These are phyloP conservation scores for Agrotis ipsilon DNA, from an alignment of 2,888 invertebrate species.

Conservation along the genomic window DNA sequence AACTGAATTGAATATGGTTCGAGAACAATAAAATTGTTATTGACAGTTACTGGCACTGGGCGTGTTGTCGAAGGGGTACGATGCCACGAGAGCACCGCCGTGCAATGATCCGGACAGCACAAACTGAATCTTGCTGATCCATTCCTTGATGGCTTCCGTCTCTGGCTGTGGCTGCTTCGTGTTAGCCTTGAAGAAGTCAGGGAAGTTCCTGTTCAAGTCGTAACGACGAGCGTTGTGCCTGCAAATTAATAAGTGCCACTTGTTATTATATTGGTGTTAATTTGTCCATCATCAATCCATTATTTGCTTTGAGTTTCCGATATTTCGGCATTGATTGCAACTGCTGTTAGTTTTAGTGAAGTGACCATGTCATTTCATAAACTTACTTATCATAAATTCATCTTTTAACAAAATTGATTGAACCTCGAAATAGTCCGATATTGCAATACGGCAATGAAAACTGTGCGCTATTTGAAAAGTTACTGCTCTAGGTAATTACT, in stretches of 20 bases:
- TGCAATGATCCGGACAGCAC: conserved; percentile 98
- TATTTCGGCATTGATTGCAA: no score
- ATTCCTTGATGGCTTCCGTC: conserved; percentile 98
- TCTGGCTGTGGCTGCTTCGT: conserved; percentile 98
- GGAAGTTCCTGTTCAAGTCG: conserved; percentile 99
- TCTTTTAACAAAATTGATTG: conserved; percentile 9
- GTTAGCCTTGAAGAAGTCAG: conserved; percentile 98
- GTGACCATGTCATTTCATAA: no score
- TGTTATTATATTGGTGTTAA: conserved; percentile 14
- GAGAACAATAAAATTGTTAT: conserved; percentile 35
- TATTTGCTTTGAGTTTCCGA: no score
- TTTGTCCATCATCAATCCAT: conserved; percentile 5
- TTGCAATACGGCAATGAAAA: conserved; percentile 12
- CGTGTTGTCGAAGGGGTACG: conserved; percentile 99
- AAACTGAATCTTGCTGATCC: conserved; percentile 98
- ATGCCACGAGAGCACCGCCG: conserved; percentile 98
- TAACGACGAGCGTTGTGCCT: conserved; percentile 97
- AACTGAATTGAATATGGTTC: conserved; percentile 30
- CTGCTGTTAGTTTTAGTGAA: no score
- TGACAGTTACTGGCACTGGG: conserved; percentile 96
- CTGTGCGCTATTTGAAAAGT: conserved; percentile 1
- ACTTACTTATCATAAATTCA: no score
- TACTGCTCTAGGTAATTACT: conserved; percentile 14
- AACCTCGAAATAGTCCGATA: neutral
- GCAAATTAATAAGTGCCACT: conserved; percentile 45